Evolutionary conservation across 2,113 vertebrate species (phyloP).

Genomic region (Falcunculus frontatus): DNA sequence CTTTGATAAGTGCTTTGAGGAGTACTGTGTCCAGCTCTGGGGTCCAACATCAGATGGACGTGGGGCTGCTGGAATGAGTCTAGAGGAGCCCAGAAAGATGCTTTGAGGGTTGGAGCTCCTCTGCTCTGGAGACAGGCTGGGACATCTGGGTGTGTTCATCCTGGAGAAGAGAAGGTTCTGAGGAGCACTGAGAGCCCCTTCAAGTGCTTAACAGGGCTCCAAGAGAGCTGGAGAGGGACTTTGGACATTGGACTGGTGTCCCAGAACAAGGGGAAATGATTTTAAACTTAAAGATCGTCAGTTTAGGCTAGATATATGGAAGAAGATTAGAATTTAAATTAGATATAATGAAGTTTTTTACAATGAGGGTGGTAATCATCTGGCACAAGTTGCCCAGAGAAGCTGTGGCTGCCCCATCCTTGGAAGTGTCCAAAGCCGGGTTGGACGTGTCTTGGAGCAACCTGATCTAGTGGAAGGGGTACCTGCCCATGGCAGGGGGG

Average conservation of each 20-base stretch:
- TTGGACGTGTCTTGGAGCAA: rapidly evolving
- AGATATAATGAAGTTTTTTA: background rate
- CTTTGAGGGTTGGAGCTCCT: background rate
- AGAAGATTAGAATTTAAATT: background rate
- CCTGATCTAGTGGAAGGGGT: background rate
- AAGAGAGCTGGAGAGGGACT: background rate
- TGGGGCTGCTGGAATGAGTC: background rate
- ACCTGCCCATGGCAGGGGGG: background rate
- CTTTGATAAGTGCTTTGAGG: background rate
- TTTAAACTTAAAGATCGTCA: background rate
- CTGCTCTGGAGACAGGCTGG: background rate
- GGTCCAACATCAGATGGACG: background rate
- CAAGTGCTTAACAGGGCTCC: background rate
- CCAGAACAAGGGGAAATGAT: background rate
- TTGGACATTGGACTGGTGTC: background rate
- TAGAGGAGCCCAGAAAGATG: background rate
- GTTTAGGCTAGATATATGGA: background rate
- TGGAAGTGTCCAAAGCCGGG: background rate
- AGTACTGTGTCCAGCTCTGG: background rate
- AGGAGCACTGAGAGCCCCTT: background rate
- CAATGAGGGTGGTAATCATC: background rate
- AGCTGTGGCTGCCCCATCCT: background rate
- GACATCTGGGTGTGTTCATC: background rate
- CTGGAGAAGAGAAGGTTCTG: background rate
- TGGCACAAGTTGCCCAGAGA: background rate